These are phyloP conservation scores for Karalla daura DNA, from an alignment of 2,797 vertebrate genomes.

Conservation along the genomic window DNA sequence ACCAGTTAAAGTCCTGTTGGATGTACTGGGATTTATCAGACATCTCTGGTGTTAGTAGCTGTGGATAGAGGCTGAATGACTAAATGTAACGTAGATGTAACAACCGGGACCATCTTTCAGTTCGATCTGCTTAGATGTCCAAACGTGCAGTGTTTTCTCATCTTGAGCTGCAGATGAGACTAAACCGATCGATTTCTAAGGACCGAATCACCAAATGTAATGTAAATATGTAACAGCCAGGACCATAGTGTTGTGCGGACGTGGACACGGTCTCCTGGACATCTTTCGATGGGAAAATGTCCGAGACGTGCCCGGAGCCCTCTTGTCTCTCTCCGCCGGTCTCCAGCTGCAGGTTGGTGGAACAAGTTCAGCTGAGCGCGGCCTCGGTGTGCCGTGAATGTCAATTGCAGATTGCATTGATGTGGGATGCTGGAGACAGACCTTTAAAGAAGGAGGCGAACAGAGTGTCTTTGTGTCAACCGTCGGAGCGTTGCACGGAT, in stretches of 20 bases:
- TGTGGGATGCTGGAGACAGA: conserved; percentile 9
- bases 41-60: too few species aligned
- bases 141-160: too few species aligned
- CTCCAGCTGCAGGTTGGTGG: conserved; percentile 36
- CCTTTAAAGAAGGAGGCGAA: conserved; percentile 5
- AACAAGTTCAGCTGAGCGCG: conserved; percentile 27
- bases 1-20: background rate
- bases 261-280: background rate
- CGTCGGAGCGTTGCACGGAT: background rate
- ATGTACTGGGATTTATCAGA: too few species aligned
- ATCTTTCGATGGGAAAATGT: conserved; percentile 22
- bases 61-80: too few species aligned
- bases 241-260: too few species aligned
- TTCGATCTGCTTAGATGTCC: too few species aligned
- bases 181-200: too few species aligned
- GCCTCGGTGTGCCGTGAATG: conserved; percentile 53
- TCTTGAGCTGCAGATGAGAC: too few species aligned
- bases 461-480: conserved; percentile 14
- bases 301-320: conserved; percentile 2
- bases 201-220: too few species aligned
- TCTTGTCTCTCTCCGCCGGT: background rate
- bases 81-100: too few species aligned
- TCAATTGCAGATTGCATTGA: conserved; percentile 35
- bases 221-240: too few species aligned
- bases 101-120: too few species aligned